Evolutionary conservation across 2,888 invertebrate species (phyloP).

Genomic region (Pachydiplax longipennis): DNA sequence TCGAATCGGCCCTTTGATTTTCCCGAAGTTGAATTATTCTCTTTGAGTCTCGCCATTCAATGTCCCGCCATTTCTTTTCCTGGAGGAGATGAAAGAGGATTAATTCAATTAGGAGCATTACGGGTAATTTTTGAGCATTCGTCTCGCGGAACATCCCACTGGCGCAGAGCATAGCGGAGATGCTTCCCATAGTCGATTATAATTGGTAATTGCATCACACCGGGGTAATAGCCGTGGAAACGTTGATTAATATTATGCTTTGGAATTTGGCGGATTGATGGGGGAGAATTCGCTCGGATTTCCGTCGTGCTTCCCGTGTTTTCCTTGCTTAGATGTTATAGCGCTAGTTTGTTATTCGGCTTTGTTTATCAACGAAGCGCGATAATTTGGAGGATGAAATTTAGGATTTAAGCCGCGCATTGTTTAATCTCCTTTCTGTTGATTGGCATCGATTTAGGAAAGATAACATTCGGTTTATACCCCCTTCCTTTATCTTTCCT

Average conservation of each 20-base stretch:
- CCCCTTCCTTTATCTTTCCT: too few relatives aligned
- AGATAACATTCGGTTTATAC: too few relatives aligned
- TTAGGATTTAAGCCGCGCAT: too few relatives aligned
- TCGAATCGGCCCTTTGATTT: conserved; percentile 4
- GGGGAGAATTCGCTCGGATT: not conserved
- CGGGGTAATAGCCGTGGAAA: conserved; percentile 20
- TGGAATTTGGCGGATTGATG: conserved; percentile 2
- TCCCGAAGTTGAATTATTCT: conserved; percentile 8
- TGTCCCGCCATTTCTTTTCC: not conserved
- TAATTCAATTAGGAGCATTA: conserved; percentile 32
- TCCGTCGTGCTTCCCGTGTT: not conserved
- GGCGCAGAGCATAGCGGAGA: not conserved
- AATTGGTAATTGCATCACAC: conserved; percentile 30
- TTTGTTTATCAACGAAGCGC: not conserved
- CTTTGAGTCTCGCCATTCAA: conserved; percentile 31
- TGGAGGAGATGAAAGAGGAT: not conserved
- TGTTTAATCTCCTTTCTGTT: too few relatives aligned
- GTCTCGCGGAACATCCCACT: not conserved
- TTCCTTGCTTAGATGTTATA: not conserved
- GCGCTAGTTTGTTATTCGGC: not conserved
- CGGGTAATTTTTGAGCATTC: conserved; percentile 10
- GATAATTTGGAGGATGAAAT: too few relatives aligned
- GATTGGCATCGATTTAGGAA: too few relatives aligned
- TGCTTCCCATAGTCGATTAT: not conserved
- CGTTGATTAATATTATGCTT: conserved; percentile 24